phyloP scores from a whole-genome alignment of 92 coral and sea anemone species.

The Heliopora coerulea region DNA sequence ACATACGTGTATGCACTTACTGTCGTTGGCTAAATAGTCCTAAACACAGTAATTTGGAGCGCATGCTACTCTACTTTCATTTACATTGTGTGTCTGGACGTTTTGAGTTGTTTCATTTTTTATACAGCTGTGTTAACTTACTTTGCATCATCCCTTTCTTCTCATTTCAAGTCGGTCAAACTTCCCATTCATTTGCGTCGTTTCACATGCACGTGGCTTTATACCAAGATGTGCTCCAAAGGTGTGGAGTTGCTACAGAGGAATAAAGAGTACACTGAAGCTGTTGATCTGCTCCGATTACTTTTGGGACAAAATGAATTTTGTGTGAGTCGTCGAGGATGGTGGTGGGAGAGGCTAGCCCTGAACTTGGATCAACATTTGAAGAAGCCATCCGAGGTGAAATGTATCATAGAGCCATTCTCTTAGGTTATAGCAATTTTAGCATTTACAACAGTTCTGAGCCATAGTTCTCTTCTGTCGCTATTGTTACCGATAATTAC shows the following conservation, averaged over 20 bases:
- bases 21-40: too few relatives aligned
- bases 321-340: slow-evolving; percentile 82
- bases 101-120: too few relatives aligned
- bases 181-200: slow-evolving; percentile 83
- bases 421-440: too few relatives aligned
- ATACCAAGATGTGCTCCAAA: slow-evolving; percentile 83
- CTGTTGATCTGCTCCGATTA: slow-evolving; percentile 69
- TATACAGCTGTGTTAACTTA: too few relatives aligned
- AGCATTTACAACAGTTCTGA: too few relatives aligned
- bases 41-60: too few relatives aligned
- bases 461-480: too few relatives aligned
- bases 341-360: slow-evolving; percentile 93
- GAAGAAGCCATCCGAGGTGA: slow-evolving; percentile 83
- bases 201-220: slow-evolving; percentile 82
- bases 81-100: too few relatives aligned
- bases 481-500: too few relatives aligned
- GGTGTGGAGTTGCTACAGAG: slow-evolving; percentile 95
- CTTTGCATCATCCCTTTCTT: too few relatives aligned
- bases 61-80: too few relatives aligned
- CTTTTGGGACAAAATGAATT: slow-evolving; percentile 68
- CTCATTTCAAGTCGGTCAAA: slow-evolving; percentile 43
- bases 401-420: background rate
- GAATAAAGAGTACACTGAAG: slow-evolving; percentile 71
- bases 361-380: slow-evolving; percentile 90
- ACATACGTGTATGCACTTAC: too few relatives aligned